A percentile compares a stretch with the other conserved stretches of the same genome.
Conservation (phyloP, 2,888 invertebrate genomes). For the Diploptera punctata region DNA sequence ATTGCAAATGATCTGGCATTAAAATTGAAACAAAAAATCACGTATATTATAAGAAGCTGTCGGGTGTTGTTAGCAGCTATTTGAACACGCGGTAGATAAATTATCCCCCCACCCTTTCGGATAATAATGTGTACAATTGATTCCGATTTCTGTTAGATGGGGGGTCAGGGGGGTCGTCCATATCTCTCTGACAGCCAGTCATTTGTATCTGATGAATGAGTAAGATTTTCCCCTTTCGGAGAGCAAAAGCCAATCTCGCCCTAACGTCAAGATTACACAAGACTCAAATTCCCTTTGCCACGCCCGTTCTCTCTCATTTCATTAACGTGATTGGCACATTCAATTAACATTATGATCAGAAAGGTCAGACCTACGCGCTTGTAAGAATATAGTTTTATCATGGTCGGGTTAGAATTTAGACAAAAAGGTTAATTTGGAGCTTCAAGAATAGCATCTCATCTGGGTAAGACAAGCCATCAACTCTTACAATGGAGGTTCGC, state of each 20-base stretch:
- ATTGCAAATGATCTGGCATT: neutral
- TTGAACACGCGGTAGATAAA: constrained; percentile 36
- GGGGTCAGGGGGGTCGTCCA: constrained; percentile 27
- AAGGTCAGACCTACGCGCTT: constrained; percentile 39
- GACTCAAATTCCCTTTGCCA: constrained; percentile 24
- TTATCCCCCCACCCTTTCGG: constrained; percentile 21
- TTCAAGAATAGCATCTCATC: constrained; percentile 40
- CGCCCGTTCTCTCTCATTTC: constrained; percentile 52
- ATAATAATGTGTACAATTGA: constrained; percentile 39
- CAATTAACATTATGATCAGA: constrained; percentile 64
- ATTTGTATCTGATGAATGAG: constrained; percentile 37
- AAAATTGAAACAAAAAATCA: too few relatives aligned
- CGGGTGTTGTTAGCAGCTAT: constrained; percentile 28
- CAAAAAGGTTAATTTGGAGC: constrained; percentile 43
- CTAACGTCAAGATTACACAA: constrained; percentile 10
- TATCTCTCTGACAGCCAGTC: constrained; percentile 33
- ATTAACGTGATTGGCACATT: constrained; percentile 82
- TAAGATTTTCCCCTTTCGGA: neutral
- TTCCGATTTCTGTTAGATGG: constrained; percentile 37
- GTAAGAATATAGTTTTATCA: constrained; percentile 22
- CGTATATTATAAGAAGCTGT: constrained; percentile 16
- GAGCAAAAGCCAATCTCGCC: constrained; percentile 14
- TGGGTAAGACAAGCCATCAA: constrained; percentile 23
- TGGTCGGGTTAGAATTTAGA: constrained; percentile 38
- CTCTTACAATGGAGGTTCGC: constrained; percentile 1